Evolutionary conservation across 2,113 vertebrate species (phyloP).

Genomic region (Cyprinodon tularosa): DNA sequence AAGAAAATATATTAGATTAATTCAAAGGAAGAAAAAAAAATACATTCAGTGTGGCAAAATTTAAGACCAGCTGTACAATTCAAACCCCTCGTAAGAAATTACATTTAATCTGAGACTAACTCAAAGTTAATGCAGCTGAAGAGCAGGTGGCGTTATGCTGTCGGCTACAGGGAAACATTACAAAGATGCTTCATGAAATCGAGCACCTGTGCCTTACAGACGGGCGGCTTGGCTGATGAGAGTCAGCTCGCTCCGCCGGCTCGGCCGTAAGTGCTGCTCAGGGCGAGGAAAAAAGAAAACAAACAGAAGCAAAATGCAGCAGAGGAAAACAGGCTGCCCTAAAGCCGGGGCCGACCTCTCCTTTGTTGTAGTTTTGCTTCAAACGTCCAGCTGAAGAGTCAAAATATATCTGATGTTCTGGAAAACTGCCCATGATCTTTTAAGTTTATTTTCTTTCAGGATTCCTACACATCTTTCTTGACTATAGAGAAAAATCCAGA

Average conservation of each 20-base stretch:
- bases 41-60: slow-evolving; percentile 53
- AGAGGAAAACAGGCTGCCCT: neutral
- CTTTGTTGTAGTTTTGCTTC: slow-evolving; percentile 1
- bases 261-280: slow-evolving; percentile 29
- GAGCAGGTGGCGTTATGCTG: slow-evolving; percentile 1
- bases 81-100: slow-evolving; percentile 1
- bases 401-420: slow-evolving; percentile 40
- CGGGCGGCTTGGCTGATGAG: slow-evolving; percentile 15
- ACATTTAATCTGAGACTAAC: slow-evolving; percentile 4
- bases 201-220: slow-evolving; percentile 26
- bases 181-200: slow-evolving; percentile 6
- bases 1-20: slow-evolving; percentile 21
- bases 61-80: slow-evolving; percentile 54
- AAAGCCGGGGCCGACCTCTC: neutral
- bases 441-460: too few relatives aligned
- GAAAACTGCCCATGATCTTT: slow-evolving; percentile 14
- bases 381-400: slow-evolving; percentile 12
- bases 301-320: neutral
- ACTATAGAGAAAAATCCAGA: too few relatives aligned
- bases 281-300: slow-evolving; percentile 10
- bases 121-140: neutral
- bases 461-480: too few relatives aligned
- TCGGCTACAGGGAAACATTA: slow-evolving; percentile 11
- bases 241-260: slow-evolving; percentile 11
- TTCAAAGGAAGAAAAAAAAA: slow-evolving; percentile 37